phyloP scores from a whole-genome alignment of 2,797 vertebrate genomes.

The Trachurus trachurus region DNA sequence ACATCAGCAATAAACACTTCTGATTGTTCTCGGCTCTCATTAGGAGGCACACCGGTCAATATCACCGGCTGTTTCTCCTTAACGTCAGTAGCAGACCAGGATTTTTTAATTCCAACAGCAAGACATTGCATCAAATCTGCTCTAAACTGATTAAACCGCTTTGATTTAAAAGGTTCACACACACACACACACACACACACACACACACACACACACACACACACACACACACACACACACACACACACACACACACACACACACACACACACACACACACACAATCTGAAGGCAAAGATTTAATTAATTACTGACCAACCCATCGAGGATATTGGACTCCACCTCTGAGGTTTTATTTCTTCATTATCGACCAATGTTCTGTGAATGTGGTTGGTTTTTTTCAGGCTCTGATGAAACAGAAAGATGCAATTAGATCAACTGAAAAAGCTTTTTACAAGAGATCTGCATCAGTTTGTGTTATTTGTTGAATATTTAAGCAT shows the following conservation, averaged over 20 bases:
- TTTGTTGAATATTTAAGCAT: background rate
- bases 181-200: too few species aligned
- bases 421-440: slow-evolving; percentile 11
- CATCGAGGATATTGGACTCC: slow-evolving; percentile 28
- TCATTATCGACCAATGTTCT: slow-evolving; percentile 14
- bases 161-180: slow-evolving; percentile 2
- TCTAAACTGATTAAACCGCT: background rate
- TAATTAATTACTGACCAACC: slow-evolving; percentile 33
- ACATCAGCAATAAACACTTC: background rate
- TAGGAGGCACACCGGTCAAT: background rate
- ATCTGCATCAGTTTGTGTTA: background rate
- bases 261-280: background rate
- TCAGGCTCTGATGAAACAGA: slow-evolving; percentile 35
- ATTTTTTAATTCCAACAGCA: background rate
- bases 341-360: slow-evolving; percentile 46
- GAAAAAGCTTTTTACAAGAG: background rate
- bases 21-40: background rate
- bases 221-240: background rate
- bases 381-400: background rate
- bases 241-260: background rate
- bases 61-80: background rate
- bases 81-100: background rate
- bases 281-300: slow-evolving; percentile 16
- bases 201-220: too few species aligned
- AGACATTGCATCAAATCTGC: background rate